Conservation (phyloP, 2,888 invertebrate species). For the Alsophila aescularia region DNA sequence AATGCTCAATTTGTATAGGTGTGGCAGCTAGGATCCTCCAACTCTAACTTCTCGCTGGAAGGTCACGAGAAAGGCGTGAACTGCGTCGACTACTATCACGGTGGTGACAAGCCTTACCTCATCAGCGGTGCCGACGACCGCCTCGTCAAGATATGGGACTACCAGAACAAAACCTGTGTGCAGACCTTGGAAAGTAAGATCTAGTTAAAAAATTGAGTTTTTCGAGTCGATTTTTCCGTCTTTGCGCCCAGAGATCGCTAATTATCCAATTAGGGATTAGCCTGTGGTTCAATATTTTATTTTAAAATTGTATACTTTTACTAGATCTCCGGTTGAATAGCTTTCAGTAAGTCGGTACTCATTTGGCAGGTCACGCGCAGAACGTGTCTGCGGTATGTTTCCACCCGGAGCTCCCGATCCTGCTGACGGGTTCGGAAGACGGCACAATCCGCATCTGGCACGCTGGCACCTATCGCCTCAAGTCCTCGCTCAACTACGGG, state of each 20-base stretch:
- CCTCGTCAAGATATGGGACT: conserved; percentile 99
- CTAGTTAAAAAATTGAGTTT: neutral
- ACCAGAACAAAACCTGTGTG: conserved; percentile 99
- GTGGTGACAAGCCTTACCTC: conserved; percentile 99
- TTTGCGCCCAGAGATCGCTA: too few species aligned
- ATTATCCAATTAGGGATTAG: too few species aligned
- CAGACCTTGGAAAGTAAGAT: conserved; percentile 93
- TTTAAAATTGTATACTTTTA: too few species aligned
- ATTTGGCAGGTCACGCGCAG: conserved; percentile 92
- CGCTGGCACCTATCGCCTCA: conserved; percentile 98
- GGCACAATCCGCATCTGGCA: conserved; percentile 99
- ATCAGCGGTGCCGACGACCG: conserved; percentile 99
- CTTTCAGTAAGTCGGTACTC: too few species aligned
- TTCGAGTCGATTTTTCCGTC: too few species aligned
- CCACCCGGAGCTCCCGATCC: conserved; percentile 98
- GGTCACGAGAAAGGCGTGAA: conserved; percentile 99
- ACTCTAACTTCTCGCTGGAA: conserved; percentile 98
- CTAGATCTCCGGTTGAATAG: too few species aligned
- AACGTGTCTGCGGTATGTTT: conserved; percentile 98
- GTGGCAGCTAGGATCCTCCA: conserved; percentile 99
- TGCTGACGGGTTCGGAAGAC: conserved; percentile 98
- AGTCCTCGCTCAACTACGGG: conserved; percentile 98
- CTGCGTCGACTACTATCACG: conserved; percentile 99
- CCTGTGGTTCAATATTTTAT: too few species aligned
- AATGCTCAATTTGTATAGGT: conserved; percentile 78